phyloP scores from a whole-genome alignment of 2,797 vertebrate genomes.

The Platyrinchus mystaceus region DNA sequence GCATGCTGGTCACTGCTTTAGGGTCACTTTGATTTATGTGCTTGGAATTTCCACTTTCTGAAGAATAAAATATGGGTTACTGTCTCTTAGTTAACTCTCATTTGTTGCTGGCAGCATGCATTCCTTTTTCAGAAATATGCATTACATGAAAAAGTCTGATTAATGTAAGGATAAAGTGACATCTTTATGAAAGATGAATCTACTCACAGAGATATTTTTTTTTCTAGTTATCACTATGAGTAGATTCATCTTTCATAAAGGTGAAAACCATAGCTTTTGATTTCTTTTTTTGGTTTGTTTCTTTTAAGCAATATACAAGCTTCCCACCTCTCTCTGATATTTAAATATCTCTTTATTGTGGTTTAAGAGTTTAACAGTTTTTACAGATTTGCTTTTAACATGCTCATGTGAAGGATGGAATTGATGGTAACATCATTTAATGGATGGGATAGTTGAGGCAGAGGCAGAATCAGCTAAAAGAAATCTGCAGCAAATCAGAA shows the following conservation, averaged over 20 bases:
- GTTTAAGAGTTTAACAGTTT: neutral
- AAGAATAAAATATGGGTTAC: conserved; percentile 24
- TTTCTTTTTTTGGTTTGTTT: neutral
- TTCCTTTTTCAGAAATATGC: neutral
- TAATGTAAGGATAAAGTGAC: neutral
- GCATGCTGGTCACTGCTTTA: conserved; percentile 60
- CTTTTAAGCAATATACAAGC: neutral
- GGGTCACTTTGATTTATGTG: conserved; percentile 63
- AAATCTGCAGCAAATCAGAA: neutral
- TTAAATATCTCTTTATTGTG: neutral
- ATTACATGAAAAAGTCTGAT: neutral
- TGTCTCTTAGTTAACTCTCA: neutral
- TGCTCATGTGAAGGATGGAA: neutral
- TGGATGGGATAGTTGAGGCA: neutral
- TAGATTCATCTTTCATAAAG: too few relatives aligned
- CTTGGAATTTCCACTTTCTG: conserved; percentile 53
- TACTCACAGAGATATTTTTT: neutral
- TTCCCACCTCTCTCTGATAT: neutral
- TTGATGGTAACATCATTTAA: neutral
- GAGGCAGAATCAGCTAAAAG: neutral
- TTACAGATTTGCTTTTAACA: neutral
- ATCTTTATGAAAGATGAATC: neutral
- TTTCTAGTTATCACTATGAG: too few relatives aligned
- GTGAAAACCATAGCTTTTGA: neutral
- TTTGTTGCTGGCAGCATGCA: neutral